A percentile compares a stretch with the other conserved stretches of the same genome.
These are phyloP conservation scores for Silurus meridionalis DNA, from an alignment of 2,113 vertebrate species.

Conservation along the genomic window DNA sequence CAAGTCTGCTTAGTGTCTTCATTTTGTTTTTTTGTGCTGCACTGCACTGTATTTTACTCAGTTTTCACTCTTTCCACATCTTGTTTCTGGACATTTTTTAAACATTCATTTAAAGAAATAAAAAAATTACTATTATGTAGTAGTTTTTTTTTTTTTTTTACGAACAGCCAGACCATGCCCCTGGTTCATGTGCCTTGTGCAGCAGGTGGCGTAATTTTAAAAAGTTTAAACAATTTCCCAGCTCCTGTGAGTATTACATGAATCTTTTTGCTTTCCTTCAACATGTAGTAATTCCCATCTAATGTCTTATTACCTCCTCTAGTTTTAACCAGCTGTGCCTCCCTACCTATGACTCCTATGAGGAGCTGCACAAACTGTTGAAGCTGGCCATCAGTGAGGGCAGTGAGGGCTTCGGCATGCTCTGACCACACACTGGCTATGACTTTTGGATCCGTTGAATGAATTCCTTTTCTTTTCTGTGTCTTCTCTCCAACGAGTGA, in stretches of 20 bases:
- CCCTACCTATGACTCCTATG: slow-evolving; percentile 97
- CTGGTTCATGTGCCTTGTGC: background rate
- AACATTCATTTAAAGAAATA: background rate
- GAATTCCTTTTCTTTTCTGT: background rate
- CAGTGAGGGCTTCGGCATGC: slow-evolving; percentile 98
- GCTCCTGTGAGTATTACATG: background rate
- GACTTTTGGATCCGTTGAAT: background rate
- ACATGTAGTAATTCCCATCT: background rate
- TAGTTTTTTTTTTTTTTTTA: background rate
- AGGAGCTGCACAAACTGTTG: slow-evolving; percentile 97
- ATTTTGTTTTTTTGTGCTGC: no score
- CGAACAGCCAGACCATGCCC: background rate
- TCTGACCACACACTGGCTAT: slow-evolving; percentile 72
- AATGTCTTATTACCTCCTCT: slow-evolving; percentile 38
- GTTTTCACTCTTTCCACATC: background rate
- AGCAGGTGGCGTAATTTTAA: background rate
- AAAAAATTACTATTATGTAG: background rate
- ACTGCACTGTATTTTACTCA: background rate
- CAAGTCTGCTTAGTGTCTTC: background rate
- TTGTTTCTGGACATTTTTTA: background rate
- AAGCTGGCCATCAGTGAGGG: slow-evolving; percentile 98
- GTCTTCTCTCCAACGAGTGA: slow-evolving; percentile 17
- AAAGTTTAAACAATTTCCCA: background rate
- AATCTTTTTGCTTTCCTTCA: background rate
- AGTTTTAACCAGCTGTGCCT: slow-evolving; percentile 99